A percentile compares a stretch with the other conserved stretches of the same genome.
These are phyloP conservation scores for Cyanoliseus patagonus DNA, from an alignment of 2,113 vertebrate species.

Conservation along the genomic window DNA sequence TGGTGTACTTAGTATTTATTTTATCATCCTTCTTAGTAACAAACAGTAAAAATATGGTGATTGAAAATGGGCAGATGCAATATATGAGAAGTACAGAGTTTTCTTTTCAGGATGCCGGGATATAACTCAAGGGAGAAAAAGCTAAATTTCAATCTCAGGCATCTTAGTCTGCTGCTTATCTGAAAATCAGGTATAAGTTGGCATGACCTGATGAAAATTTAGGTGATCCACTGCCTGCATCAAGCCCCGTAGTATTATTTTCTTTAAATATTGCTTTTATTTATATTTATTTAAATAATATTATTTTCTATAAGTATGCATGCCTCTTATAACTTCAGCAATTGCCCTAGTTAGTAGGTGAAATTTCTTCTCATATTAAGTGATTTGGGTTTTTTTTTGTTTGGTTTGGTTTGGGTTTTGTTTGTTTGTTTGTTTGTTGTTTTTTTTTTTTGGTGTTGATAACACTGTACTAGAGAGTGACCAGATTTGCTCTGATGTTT, in stretches of 20 bases:
- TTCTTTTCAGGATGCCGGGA: background rate
- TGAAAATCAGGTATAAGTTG: background rate
- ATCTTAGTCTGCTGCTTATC: background rate
- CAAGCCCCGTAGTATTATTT: background rate
- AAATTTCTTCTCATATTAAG: background rate
- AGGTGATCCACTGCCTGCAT: background rate
- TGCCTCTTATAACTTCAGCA: background rate
- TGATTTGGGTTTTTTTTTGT: background rate
- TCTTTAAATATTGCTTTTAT: background rate
- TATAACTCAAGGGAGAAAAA: background rate
- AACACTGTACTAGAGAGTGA: background rate
- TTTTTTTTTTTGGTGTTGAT: background rate
- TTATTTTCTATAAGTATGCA: background rate
- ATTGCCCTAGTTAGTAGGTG: background rate
- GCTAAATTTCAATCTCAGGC: background rate
- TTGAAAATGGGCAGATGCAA: background rate
- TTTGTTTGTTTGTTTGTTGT: background rate
- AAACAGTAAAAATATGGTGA: background rate
- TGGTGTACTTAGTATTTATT: background rate
- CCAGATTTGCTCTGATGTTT: background rate
- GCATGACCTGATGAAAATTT: background rate
- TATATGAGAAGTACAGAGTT: background rate
- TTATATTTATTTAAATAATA: background rate
- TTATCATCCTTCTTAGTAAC: background rate
- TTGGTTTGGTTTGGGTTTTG: background rate